Base-by-base conservation (phyloP, 1,140 invertebrate genomes). In the Dreissena polymorpha region DNA sequence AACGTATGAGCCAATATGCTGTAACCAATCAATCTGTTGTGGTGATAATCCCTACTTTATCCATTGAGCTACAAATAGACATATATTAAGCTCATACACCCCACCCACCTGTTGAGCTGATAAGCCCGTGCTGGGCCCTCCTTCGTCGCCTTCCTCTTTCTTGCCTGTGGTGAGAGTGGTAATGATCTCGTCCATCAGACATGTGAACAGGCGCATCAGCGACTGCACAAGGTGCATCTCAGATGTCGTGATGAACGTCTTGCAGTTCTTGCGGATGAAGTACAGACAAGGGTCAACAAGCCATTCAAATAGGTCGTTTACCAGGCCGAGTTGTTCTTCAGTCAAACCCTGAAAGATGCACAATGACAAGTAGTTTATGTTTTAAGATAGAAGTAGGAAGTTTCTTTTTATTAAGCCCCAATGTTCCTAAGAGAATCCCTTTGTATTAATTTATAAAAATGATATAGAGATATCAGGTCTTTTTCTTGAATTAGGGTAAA, bases 201-300 rank as follows among this genome's bases (percentile, higher is more conserved):
- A 91, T 12, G 89, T 86, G 84, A 90, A 93, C 29, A 93, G 82
- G 2, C 87, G 74, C 90, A 93, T 90, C 39, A 92, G 76, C 0
- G 90, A 90, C 79, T 90, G 88, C 5, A 92, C 92, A 88, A 97
- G 94, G 92, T 98, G 97, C 84, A 97, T 95, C 65, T 97, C 96
- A 0, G 97, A 97, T 0, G 96, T 95, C 67, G 94, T 93, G 5
- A 98, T 93, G 90, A 98, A 97, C 53, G 95, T 94, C 83, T 95
- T 95, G 91, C 97, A 97, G 68, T 95, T 93, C 0, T 92, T 88
- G 39, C 86, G 85, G 13, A 93, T 91, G 82, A 92, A 93, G 67
- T 91, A 88, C 55, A 93, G 85, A 68, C 90, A 92, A 3, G 93
- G 93, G 69, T 93, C 88, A 10, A 97, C 83, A 49, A 93, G 82